Conservation (phyloP, 2,888 invertebrate genomes). For the Acanthoscelides obtectus region DNA sequence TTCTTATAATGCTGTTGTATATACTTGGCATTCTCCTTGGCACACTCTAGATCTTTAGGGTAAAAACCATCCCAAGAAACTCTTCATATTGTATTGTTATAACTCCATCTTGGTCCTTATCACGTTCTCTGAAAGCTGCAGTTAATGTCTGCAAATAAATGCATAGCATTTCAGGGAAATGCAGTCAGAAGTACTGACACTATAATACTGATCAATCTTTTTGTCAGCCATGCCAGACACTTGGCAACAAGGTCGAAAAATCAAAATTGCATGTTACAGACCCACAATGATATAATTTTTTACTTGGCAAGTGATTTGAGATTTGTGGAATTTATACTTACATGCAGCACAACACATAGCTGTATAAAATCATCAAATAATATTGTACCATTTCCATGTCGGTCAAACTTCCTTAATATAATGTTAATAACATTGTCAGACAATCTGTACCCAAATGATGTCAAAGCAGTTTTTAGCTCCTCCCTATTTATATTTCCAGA, state of each 20-base stretch:
- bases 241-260: conserved; percentile 30
- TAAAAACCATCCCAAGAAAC: conserved; percentile 88
- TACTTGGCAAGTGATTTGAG: no score
- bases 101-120: conserved; percentile 91
- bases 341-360: conserved; percentile 88
- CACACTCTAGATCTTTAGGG: conserved; percentile 59
- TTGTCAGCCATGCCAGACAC: no score
- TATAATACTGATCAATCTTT: no score
- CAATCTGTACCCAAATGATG: conserved; percentile 83
- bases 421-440: conserved; percentile 76
- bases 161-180: no score
- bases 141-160: conserved; percentile 76
- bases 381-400: conserved; percentile 84
- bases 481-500: conserved; percentile 87
- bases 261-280: background rate
- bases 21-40: background rate
- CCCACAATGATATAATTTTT: no score
- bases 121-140: conserved; percentile 78
- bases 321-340: conserved; percentile 58
- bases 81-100: conserved; percentile 95
- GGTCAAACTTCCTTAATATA: conserved; percentile 89
- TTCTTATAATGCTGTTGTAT: background rate
- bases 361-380: conserved; percentile 99
- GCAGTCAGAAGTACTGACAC: no score
- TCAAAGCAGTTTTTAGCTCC: conserved; percentile 85